Evolutionary conservation across 2,888 invertebrate genomes (phyloP), one percentile per base, ranked within the genome.

Genomic region (Coelinius sp.): DNA sequence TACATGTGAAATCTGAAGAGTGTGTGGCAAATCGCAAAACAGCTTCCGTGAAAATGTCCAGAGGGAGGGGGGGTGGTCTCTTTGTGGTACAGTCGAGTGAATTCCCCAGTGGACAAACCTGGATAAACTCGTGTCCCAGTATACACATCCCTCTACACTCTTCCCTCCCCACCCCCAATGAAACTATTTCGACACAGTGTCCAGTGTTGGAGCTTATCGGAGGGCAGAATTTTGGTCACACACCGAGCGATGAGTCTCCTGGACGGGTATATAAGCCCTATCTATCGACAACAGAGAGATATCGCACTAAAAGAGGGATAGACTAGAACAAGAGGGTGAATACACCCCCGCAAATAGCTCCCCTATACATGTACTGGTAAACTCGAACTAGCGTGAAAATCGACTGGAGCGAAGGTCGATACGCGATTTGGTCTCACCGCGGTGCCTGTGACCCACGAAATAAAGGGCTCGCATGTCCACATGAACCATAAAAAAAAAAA

Each of bases 21-120:
- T 35, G 24, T 41, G 38, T 56, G 49, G 62, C 66, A 49, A 62
- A 71, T 66, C 78, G 74, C 73, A 73, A 73, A 73, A 73, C 77
- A 76, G 68, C 68, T 73, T 73, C 77, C 75, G 76, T 75, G 76
- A 70, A 76, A 75, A 75, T 76, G 67, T 71, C 68, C 25, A 20
- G 38, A 31, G 71, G 62, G 65, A 41, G n/a, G 2, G 41, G 12
- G 2, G n/a, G 12, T 8, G 44, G 44, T 4, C 65, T 65, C 70
- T 25, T 56, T 56, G 56, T 56, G 56, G 66, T 53, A 17, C 31
- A 66, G 70, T 65, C 46, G 65, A 46, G 59, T 66, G 56, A n/a
- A 70, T 56, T 66, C 70, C 71, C 71, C 63, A 25, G 25, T 44
- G 41, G 41, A 24, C 10, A n/a, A 25, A 41, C 41, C 24, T 44